Evolutionary conservation across 2,888 invertebrate species (phyloP).

Genomic region (Lasioglossum zephyrum): DNA sequence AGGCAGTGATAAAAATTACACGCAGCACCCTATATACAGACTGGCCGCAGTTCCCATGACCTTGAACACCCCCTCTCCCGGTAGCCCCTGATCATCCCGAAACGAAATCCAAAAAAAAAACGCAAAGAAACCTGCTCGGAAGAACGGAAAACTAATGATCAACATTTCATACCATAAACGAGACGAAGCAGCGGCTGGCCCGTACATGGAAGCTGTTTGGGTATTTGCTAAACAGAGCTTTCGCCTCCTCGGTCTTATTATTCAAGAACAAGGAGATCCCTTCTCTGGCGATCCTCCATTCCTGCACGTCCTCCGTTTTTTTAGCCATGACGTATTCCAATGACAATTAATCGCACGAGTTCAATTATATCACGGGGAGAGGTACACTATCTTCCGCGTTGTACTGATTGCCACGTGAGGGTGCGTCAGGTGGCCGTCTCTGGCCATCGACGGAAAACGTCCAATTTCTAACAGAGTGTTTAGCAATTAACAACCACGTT

Average conservation of each 20-base stretch:
- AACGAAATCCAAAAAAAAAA: not conserved
- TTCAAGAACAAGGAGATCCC: constrained; percentile 85
- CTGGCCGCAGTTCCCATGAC: not conserved
- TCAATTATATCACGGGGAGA: not conserved
- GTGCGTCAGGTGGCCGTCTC: constrained; percentile 30
- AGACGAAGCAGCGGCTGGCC: constrained; percentile 84
- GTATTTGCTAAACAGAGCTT: constrained; percentile 82
- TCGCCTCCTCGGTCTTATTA: constrained; percentile 84
- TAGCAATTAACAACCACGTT: not conserved
- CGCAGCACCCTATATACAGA: not conserved
- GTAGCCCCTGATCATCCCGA: not conserved
- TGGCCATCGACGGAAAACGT: not conserved
- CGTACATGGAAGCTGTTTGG: constrained; percentile 84
- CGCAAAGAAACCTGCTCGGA: not conserved
- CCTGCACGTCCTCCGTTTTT: constrained; percentile 56
- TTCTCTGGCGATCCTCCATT: constrained; percentile 83
- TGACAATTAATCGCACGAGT: not conserved
- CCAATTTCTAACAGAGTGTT: not conserved
- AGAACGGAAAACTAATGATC: not conserved
- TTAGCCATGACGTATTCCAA: constrained; percentile 49
- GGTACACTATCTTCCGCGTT: not conserved
- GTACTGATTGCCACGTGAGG: constrained; percentile 25
- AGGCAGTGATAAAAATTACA: not conserved
- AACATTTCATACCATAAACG: constrained; percentile 83
- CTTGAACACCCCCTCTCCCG: not conserved